Evolutionary conservation across 2,797 vertebrate genomes (phyloP), one percentile per base, ranked within the genome.

Genomic region (Lateolabrax maculatus): DNA sequence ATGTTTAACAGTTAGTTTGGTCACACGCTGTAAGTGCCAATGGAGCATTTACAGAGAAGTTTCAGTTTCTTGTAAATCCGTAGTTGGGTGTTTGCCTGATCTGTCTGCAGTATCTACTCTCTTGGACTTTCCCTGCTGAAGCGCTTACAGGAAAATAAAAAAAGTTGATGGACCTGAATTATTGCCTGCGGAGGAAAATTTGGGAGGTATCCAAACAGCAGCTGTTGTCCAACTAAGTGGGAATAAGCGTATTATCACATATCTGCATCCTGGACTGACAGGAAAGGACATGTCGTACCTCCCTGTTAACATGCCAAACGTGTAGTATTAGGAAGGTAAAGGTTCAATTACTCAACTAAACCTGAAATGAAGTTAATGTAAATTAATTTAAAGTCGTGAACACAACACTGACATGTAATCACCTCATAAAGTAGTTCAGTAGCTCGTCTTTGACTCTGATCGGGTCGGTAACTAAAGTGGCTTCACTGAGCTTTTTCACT

Each of bases 11-110:
- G 3, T 23, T 0, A 13, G 34, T 3, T 57, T 1, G n/a, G 9
- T 46, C 25, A 52, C 15, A 52, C 8, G 0, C 5, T 44, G 13
- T 6, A 2, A 1, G 11, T 31, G 2, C 16, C 6, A 0, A 0
- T 25, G 21, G 9, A 23, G 9, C 25, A 9, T n/a, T 71, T 60
- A 15, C n/a, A 43, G 9, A 27, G 6, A 2, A 48, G 43, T 74
- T 80, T 85, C 53, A 0, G 13, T 87, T 90, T 81, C 85, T 43
- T 72, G 61, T 84, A 88, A 91, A 36, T 21, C n/a, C 0, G 11
- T 10, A 0, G 21, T 10, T 23, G 69, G 18, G 25, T 23, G 8
- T 27, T 56, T 65, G 29, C 37, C 51, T 1, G 16, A 7, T 71
- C 12, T 39, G 8, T n/a, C 9, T 2, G 4, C 7, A 37, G 8